Evolutionary conservation across 2,797 vertebrate species (phyloP).

Genomic region (Capromys pilorides): DNA sequence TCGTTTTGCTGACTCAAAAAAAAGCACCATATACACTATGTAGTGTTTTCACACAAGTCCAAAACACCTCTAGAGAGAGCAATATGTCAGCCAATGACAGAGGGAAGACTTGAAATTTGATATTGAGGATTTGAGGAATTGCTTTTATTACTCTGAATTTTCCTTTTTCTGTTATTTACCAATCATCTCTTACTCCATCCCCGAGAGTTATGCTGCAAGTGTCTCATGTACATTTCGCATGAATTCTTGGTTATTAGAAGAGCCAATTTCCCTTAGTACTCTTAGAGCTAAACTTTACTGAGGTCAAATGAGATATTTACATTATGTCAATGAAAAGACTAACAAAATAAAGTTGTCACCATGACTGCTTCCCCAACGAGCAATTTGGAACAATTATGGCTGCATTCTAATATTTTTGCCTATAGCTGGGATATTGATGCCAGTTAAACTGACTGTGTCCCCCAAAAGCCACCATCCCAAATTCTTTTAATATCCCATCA

Average conservation of each 20-base stretch:
- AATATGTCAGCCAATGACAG: slow-evolving; percentile 37
- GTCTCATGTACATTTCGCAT: slow-evolving; percentile 11
- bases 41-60: slow-evolving; percentile 49
- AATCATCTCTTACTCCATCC: neutral
- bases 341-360: slow-evolving; percentile 28
- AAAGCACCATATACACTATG: neutral
- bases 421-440: neutral
- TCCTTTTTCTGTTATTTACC: neutral
- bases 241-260: slow-evolving; percentile 51
- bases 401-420: neutral
- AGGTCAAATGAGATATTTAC: neutral
- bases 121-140: slow-evolving; percentile 14
- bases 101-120: slow-evolving; percentile 51
- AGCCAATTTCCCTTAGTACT: neutral
- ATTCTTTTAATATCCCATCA: neutral
- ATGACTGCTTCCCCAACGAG: neutral
- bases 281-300: neutral
- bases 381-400: neutral
- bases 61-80: slow-evolving; percentile 19
- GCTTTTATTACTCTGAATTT: slow-evolving; percentile 17
- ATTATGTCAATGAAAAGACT: neutral
- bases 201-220: slow-evolving; percentile 55
- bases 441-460: neutral
- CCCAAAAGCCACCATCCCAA: neutral
- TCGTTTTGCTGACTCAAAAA: slow-evolving; percentile 60